Evolutionary conservation across 2,797 vertebrate genomes (phyloP), one percentile per base, ranked within the genome.

Genomic region (Enteromius thamalakanensis): DNA sequence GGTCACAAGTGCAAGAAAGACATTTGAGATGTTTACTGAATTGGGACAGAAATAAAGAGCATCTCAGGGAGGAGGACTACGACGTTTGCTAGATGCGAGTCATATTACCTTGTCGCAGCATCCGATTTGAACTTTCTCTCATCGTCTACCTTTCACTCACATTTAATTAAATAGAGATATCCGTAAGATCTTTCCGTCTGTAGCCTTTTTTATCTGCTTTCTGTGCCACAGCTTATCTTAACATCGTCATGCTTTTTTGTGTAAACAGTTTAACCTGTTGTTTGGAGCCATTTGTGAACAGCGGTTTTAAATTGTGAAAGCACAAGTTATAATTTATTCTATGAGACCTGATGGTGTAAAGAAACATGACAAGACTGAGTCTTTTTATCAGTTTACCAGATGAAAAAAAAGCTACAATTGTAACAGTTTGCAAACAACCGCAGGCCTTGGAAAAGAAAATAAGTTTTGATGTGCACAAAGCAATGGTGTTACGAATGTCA

Each of bases 251-350:
- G 29, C 37, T 55, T 49, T 62, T 80, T 83, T 83, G 53, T 76
- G 75, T 80, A 84, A 85, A 85, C 47, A 62, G 58, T 79, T 76
- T 49, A 72, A 76, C 74, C 78, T 87, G 84, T 49, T 70, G 53
- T 74, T 84, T 53, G 76, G 69, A 72, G 42, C 80, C 72, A 84
- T 86, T 86, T 69, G 81, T 58, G 75, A 82, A 82, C 85, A 84
- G 34, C 11, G 7, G 60, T 85, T 84, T 82, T n/a, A 81, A 85
- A 88, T 86, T 81, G 84, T 77, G 40, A 64, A 79, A 75, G 84
- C 84, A 87, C 81, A 68, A 80, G 81, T 67, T 74, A 75, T 83
- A 83, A 81, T 87, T 85, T 87, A 85, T 78, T 80, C 78, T 77
- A 53, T 34, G 72, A 75, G 40, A 82, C 45, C 26, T 82, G 64